Percentiles rank a stretch among this genome's conserved stretches.
Evolutionary conservation across 2,888 invertebrate species (phyloP).

Genomic region (Harpagoxenus sublaevis): DNA sequence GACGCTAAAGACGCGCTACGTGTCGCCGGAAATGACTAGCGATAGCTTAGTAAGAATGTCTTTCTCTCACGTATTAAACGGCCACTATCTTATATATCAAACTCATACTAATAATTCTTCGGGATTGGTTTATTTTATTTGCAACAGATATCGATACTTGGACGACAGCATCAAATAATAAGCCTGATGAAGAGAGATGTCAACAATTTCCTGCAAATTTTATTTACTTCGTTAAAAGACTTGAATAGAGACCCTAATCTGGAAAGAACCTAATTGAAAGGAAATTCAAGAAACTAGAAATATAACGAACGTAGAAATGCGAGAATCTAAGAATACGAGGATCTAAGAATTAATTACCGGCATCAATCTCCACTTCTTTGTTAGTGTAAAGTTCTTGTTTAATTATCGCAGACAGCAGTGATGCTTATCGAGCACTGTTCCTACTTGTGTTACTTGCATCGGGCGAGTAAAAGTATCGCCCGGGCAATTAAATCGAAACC

Average conservation of each 20-base stretch:
- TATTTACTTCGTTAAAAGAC: neutral
- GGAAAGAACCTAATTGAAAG: neutral
- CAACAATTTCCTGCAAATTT: neutral
- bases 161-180: neutral
- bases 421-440: slow-evolving; percentile 21
- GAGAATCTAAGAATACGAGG: neutral
- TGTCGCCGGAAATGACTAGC: slow-evolving; percentile 63
- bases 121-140: neutral
- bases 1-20: slow-evolving; percentile 60
- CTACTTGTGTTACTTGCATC: slow-evolving; percentile 21
- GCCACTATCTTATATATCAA: neutral
- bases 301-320: neutral
- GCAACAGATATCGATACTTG: neutral
- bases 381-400: slow-evolving; percentile 4
- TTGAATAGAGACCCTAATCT: neutral
- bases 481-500: slow-evolving; percentile 46
- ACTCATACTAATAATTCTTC: neutral
- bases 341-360: neutral
- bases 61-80: slow-evolving; percentile 4
- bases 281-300: neutral
- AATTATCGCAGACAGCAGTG: slow-evolving; percentile 27
- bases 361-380: neutral
- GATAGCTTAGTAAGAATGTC: slow-evolving; percentile 31
- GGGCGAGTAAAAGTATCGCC: slow-evolving; percentile 34
- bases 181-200: neutral